Percentiles rank a stretch among this genome's conserved stretches.
Evolutionary conservation across 2,888 invertebrate genomes (phyloP).

Genomic region (Megalurothrips usitatus): DNA sequence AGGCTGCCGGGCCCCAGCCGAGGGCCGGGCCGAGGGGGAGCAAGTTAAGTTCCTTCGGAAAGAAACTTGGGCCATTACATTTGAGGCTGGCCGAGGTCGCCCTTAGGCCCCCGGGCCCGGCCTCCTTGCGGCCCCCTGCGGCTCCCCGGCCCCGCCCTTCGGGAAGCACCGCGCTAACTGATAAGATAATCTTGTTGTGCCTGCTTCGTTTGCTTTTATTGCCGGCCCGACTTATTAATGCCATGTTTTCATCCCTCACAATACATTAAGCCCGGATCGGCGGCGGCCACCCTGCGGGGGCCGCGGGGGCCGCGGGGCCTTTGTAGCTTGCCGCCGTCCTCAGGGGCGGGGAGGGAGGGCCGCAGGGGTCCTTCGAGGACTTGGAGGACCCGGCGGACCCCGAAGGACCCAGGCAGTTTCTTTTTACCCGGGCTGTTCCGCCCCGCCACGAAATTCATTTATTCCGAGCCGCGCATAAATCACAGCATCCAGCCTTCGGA

Average conservation of each 20-base stretch:
- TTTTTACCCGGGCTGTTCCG: too few species aligned
- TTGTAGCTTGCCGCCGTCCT: too few species aligned
- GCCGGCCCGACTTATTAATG: background rate
- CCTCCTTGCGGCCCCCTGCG: too few species aligned
- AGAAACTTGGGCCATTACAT: slow-evolving; percentile 22
- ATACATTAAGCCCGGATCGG: background rate
- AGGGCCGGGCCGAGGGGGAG: background rate
- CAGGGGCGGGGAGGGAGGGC: too few species aligned
- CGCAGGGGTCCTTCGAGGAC: too few species aligned
- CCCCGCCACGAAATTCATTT: too few species aligned
- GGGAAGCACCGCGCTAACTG: background rate
- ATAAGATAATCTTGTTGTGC: slow-evolving; percentile 22
- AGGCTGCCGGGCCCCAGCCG: background rate
- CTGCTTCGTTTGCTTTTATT: slow-evolving; percentile 2
- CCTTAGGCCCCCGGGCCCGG: background rate
- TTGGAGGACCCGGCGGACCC: background rate
- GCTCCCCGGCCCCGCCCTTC: background rate
- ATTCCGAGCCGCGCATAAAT: too few species aligned
- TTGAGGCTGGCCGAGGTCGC: background rate
- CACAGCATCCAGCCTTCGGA: too few species aligned
- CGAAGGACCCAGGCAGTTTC: too few species aligned
- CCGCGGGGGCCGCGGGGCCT: too few species aligned
- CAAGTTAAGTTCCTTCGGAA: background rate
- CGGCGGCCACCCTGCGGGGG: too few species aligned
- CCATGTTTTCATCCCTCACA: slow-evolving; percentile 6